A percentile compares a stretch with the other conserved stretches of the same genome.
These are phyloP conservation scores for Halictus quadricinctus DNA, from an alignment of 2,888 invertebrate species.

Conservation along the genomic window DNA sequence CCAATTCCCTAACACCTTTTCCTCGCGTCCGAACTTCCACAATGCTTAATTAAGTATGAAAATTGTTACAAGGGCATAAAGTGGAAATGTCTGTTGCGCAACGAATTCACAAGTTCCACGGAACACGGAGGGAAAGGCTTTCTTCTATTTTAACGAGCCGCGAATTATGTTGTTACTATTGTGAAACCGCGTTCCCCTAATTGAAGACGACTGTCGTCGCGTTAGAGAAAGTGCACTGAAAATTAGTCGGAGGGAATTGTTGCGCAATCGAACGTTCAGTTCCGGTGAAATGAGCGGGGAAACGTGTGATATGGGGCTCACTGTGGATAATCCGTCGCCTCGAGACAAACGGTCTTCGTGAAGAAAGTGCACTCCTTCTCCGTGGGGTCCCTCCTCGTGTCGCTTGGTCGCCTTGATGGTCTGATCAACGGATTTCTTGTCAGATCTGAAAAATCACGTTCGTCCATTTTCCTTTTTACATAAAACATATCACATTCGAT, in stretches of 20 bases:
- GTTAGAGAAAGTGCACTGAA: slow-evolving; percentile 35
- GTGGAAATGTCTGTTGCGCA: slow-evolving; percentile 16
- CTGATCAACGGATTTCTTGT: slow-evolving; percentile 61
- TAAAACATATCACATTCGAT: no score
- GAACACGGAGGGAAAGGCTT: slow-evolving; percentile 18
- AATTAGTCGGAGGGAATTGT: slow-evolving; percentile 6
- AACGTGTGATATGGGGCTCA: slow-evolving; percentile 82
- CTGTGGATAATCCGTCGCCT: slow-evolving; percentile 90
- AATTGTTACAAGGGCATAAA: slow-evolving; percentile 25
- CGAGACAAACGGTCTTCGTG: slow-evolving; percentile 88
- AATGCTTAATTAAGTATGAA: slow-evolving; percentile 20
- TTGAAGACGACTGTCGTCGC: slow-evolving; percentile 8
- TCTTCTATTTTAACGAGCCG: slow-evolving; percentile 35
- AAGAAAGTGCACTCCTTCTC: slow-evolving; percentile 86
- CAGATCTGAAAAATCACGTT: slow-evolving; percentile 40
- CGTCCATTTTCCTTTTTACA: neutral
- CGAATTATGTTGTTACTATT: slow-evolving; percentile 35
- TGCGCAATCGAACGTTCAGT: slow-evolving; percentile 30
- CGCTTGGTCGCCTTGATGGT: slow-evolving; percentile 73
- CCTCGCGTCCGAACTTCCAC: neutral
- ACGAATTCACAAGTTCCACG: neutral
- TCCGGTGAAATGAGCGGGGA: slow-evolving; percentile 4
- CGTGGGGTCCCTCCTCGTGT: slow-evolving; percentile 78
- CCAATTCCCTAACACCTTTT: slow-evolving; percentile 3
- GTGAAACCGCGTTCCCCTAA: slow-evolving; percentile 20